These are phyloP conservation scores for Dolichallabes microphthalmus DNA, from an alignment of 2,113 vertebrate genomes.

Conservation along the genomic window DNA sequence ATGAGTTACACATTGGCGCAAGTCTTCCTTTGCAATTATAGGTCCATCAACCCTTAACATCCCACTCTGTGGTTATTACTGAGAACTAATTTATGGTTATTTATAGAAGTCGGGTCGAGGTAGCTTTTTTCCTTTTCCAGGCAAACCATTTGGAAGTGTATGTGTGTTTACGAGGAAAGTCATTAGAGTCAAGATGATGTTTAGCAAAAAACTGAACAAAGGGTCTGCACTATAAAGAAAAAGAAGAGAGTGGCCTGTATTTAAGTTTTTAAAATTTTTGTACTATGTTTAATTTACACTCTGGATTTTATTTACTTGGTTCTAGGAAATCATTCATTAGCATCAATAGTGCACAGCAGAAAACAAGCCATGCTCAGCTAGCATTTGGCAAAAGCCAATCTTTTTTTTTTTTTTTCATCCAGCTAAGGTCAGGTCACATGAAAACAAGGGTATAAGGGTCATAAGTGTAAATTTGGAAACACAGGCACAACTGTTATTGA, in stretches of 20 bases:
- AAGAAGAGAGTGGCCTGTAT: neutral
- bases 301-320: neutral
- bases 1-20: conserved; percentile 28
- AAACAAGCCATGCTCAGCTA: neutral
- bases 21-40: conserved; percentile 48
- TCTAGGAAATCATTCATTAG: neutral
- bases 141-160: neutral
- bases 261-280: neutral
- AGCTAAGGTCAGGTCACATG: conserved; percentile 6
- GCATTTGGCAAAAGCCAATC: too few relatives aligned
- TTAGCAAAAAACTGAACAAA: conserved; percentile 23
- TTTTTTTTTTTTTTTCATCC: neutral
- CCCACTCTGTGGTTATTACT: conserved; percentile 36
- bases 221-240: conserved; percentile 42
- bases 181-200: conserved; percentile 23
- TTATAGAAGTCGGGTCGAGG: conserved; percentile 27
- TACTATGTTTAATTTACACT: neutral
- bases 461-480: neutral
- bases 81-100: conserved; percentile 38
- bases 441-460: neutral
- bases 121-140: neutral
- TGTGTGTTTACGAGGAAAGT: conserved; percentile 18
- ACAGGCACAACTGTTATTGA: neutral
- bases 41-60: conserved; percentile 32
- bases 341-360: neutral